These are phyloP conservation scores for Proisotoma minuta DNA, from an alignment of 2,888 invertebrate species.

Conservation along the genomic window DNA sequence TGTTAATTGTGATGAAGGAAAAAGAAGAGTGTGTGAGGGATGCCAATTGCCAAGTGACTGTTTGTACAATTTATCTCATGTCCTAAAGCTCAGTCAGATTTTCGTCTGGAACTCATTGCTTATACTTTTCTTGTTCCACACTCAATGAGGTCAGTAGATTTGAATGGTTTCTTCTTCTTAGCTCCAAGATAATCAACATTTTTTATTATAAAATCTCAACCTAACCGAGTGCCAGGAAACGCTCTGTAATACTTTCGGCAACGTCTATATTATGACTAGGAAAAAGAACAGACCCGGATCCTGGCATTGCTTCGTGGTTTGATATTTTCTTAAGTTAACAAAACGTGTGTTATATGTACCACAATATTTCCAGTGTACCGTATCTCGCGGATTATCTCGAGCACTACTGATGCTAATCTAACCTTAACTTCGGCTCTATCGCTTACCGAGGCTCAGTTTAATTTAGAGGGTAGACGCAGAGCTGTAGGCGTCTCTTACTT, in stretches of 20 bases:
- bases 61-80: conserved; percentile 16
- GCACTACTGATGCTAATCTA: not conserved
- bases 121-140: not conserved
- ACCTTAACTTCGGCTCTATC: no score
- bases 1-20: not conserved
- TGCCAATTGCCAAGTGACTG: conserved; percentile 12
- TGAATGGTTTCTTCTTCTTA: conserved; percentile 1
- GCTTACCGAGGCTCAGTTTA: no score
- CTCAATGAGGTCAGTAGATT: not conserved
- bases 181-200: conserved; percentile 16
- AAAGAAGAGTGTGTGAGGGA: not conserved
- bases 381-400: not conserved
- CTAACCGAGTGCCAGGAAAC: conserved; percentile 5
- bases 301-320: not conserved
- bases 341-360: no score
- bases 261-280: not conserved
- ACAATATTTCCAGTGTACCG: conserved; percentile 35
- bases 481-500: no score
- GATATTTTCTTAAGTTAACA: conserved; percentile 14
- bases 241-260: not conserved
- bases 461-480: no score
- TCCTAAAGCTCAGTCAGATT: not conserved
- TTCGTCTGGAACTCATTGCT: conserved; percentile 11
- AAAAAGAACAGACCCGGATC: not conserved
- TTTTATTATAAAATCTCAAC: conserved; percentile 11